phyloP scores from a whole-genome alignment of 2,113 vertebrate genomes.

The Callorhinus ursinus region DNA sequence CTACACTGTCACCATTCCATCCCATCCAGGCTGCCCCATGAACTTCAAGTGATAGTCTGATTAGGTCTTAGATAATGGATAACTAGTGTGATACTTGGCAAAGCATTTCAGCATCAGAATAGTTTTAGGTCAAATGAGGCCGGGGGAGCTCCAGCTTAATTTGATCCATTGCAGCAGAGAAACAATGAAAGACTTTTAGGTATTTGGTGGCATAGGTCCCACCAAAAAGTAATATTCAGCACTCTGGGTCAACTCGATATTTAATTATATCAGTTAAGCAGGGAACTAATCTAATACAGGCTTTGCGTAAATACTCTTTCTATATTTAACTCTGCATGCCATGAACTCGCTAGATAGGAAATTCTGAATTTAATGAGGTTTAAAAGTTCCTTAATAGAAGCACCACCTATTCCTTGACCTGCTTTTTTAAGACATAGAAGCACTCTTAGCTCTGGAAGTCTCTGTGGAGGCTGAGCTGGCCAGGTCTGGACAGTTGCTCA shows the following conservation, averaged over 20 bases:
- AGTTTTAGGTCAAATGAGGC: constrained; percentile 33
- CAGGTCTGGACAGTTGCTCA: not conserved
- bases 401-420: not conserved
- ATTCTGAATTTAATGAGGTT: constrained; percentile 38
- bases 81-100: not conserved
- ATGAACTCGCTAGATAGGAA: not conserved
- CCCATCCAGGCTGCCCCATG: not conserved
- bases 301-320: not conserved
- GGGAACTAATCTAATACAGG: not conserved
- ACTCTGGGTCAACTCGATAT: constrained; percentile 29
- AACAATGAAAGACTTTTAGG: constrained; percentile 25
- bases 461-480: not conserved
- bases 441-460: not conserved
- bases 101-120: not conserved
- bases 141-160: not conserved
- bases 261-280: constrained; percentile 47
- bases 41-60: not conserved
- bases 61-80: not conserved
- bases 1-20: not conserved
- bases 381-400: not conserved
- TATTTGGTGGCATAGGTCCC: not conserved
- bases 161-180: not conserved
- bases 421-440: not conserved
- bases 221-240: constrained; percentile 26
- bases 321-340: constrained; percentile 6